phyloP scores from a whole-genome alignment of 2,113 vertebrate genomes.

The Casuarius casuarius region DNA sequence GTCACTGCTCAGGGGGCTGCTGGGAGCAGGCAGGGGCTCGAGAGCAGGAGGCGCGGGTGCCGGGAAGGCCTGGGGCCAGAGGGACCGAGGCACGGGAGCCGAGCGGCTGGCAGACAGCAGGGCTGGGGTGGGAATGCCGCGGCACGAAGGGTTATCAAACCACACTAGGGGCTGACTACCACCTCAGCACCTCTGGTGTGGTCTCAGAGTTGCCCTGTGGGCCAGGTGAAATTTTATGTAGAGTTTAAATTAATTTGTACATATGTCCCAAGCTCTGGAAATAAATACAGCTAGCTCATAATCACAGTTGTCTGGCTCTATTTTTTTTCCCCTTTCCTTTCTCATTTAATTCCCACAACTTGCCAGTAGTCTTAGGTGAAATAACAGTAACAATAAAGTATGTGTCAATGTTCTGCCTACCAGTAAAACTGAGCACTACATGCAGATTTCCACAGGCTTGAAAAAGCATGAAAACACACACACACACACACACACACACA shows the following conservation, averaged over 20 bases:
- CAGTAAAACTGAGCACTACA: not conserved
- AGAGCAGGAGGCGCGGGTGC: not conserved
- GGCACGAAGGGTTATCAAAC: not conserved
- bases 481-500: not conserved
- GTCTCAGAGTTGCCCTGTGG: not conserved
- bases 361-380: not conserved
- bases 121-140: not conserved
- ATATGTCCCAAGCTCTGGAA: not conserved
- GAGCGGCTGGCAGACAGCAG: not conserved
- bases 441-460: not conserved
- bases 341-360: not conserved
- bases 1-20: not conserved
- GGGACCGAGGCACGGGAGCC: not conserved
- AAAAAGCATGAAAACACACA: conserved; percentile 23
- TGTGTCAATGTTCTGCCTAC: not conserved
- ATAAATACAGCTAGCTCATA: not conserved
- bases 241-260: not conserved
- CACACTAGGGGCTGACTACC: not conserved
- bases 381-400: not conserved
- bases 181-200: not conserved
- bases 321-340: too few relatives aligned
- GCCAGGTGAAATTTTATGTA: not conserved
- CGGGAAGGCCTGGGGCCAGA: accelerated
- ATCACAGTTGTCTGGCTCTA: not conserved
- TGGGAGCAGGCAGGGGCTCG: not conserved